Evolutionary conservation across 1,140 invertebrate species (phyloP).

Genomic region (Drosophila bifasciata): DNA sequence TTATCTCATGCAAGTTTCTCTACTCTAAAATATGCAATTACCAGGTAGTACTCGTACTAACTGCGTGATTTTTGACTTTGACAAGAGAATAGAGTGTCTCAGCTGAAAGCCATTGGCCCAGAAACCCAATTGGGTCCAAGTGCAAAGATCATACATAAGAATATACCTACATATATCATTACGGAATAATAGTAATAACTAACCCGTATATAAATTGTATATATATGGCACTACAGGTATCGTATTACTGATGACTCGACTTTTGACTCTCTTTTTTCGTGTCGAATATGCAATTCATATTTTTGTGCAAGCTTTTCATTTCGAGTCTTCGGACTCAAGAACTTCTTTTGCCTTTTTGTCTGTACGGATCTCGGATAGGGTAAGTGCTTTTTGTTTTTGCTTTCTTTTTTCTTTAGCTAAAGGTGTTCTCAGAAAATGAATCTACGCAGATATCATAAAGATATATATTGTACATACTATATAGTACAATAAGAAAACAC

Average conservation of each 20-base stretch:
- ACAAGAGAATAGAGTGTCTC: conserved; percentile 37
- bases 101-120: conserved; percentile 40
- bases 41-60: too few relatives aligned
- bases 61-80: conserved; percentile 38
- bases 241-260: conserved; percentile 25
- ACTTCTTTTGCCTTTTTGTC: background rate
- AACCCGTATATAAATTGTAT: background rate
- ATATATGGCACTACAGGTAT: conserved; percentile 16
- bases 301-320: conserved; percentile 27
- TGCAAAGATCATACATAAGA: conserved; percentile 26
- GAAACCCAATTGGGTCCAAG: conserved; percentile 54
- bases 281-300: conserved; percentile 14
- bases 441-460: conserved; percentile 18
- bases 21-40: conserved; percentile 7
- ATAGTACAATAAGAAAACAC: conserved; percentile 18
- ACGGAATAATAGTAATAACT: background rate
- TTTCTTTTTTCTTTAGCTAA: conserved; percentile 1
- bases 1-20: too few relatives aligned
- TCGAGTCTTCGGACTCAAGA: background rate
- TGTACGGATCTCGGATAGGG: conserved; percentile 2
- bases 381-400: background rate
- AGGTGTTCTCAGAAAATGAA: background rate
- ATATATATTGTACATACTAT: too few relatives aligned
- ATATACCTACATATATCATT: background rate
- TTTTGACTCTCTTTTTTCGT: conserved; percentile 12